Evolutionary conservation across 1,140 invertebrate species (phyloP).

Genomic region (Pantala flavescens): DNA sequence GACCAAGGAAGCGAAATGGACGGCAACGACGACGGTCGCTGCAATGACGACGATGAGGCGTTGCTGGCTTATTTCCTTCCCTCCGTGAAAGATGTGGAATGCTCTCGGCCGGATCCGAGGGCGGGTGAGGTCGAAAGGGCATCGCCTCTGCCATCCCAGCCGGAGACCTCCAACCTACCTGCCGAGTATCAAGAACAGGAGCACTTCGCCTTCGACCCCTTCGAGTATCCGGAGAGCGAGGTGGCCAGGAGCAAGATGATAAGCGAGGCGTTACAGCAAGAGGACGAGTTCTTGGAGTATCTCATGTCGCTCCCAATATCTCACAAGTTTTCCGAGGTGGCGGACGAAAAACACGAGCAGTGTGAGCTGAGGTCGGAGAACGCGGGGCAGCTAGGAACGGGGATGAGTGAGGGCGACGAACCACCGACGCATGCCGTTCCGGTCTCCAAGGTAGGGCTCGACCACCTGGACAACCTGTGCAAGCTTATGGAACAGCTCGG

Average conservation of each 20-base stretch:
- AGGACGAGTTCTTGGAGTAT: slow-evolving; percentile 29
- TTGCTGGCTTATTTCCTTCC: too few species aligned
- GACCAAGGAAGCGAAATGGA: too few species aligned
- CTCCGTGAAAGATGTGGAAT: too few species aligned
- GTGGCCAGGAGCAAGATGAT: slow-evolving; percentile 24
- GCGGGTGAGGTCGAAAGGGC: too few species aligned
- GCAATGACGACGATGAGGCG: too few species aligned
- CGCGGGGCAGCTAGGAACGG: neutral
- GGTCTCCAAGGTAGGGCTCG: slow-evolving; percentile 40
- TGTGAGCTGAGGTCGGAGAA: neutral
- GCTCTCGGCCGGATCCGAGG: too few species aligned
- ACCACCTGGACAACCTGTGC: slow-evolving; percentile 65
- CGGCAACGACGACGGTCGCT: too few species aligned
- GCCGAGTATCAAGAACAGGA: neutral
- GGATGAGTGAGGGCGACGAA: too few species aligned
- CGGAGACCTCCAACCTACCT: too few species aligned
- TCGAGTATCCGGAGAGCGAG: neutral
- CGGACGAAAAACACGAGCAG: slow-evolving; percentile 17
- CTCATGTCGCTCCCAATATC: slow-evolving; percentile 29
- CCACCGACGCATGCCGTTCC: neutral
- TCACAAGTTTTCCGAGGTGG: slow-evolving; percentile 10
- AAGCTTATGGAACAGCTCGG: slow-evolving; percentile 63
- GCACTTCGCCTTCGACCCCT: neutral
- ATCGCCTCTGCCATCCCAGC: too few species aligned
- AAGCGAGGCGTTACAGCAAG: slow-evolving; percentile 38